Evolutionary conservation across 2,113 vertebrate species (phyloP).

Genomic region (Ginglymostoma cirratum): DNA sequence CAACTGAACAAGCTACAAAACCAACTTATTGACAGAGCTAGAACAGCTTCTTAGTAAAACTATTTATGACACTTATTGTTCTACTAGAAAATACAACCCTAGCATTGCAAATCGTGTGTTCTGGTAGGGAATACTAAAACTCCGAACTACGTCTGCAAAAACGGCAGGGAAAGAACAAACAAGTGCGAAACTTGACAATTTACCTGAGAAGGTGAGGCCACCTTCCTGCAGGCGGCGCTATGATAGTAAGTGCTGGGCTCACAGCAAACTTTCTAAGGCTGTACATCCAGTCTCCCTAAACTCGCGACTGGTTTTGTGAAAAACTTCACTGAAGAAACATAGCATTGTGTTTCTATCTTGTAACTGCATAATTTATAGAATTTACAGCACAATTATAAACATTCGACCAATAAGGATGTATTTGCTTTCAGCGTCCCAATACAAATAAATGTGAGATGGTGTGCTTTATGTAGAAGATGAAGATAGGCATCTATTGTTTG

Average conservation of each 20-base stretch:
- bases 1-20: neutral
- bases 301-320: neutral
- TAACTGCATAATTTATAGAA: neutral
- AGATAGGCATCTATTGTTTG: neutral
- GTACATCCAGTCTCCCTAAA: neutral
- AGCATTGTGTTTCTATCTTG: neutral
- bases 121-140: neutral
- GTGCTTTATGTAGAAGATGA: neutral
- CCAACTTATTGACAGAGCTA: neutral
- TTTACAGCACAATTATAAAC: neutral
- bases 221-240: slow-evolving; percentile 16
- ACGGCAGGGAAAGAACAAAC: neutral
- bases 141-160: neutral
- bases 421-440: neutral
- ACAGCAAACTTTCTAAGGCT: neutral
- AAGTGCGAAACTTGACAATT: neutral
- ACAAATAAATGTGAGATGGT: neutral
- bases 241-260: no score
- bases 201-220: neutral
- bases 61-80: neutral
- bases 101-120: neutral
- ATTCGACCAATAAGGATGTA: neutral
- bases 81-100: neutral
- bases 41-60: neutral
- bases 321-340: neutral